Base-by-base conservation (phyloP, 1,140 invertebrate species). In the Cotesia vestalis region DNA sequence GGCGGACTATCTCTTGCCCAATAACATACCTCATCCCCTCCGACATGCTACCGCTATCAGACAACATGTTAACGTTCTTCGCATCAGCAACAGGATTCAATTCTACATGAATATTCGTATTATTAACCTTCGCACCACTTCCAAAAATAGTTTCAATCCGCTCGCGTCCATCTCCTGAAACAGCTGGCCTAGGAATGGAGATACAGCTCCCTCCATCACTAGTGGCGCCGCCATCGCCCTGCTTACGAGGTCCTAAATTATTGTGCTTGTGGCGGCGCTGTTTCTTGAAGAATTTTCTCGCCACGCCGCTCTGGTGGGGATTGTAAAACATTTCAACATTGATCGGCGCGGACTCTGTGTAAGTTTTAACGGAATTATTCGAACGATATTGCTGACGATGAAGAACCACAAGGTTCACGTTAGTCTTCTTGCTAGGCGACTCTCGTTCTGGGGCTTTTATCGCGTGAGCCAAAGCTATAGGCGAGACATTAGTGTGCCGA, bases 261-360 rank as follows among this genome's bases (percentile, higher is more conserved):
- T 92, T 95, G 67, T 91, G 89, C 78, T 88, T 87, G 76, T 94
- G 89, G 64, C 92, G 89, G 27, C 92, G 90, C 80, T 96, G 94
- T 79, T 95, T 96, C 73, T 95, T 94, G 83, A 97, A 97, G 84
- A 96, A 97, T 78, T 95, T 96, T 73, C 94, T 90, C 0, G 96
- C 95, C 1, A 96, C 94, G 12, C 94, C 95, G 82, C 94, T 96
- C 83, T 98, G 96, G 79, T 94, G 93, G 0, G 95, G 94, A 88
- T 98, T 96, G 79, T 97, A 97, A 84, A 97, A 98, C 83, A 94
- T 90, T 77, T 95, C 92, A 0, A 92, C 91, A 2, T 90, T 88
- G 72, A 89, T 79, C 12, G 89, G 71, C 1, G 71, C 84, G 0
- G 84, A 83, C 69, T 93, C 91, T 0, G 91, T 91, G 71, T 91